Evolutionary conservation across 2,113 vertebrate genomes (phyloP).

Genomic region (Acanthochromis polyacanthus): DNA sequence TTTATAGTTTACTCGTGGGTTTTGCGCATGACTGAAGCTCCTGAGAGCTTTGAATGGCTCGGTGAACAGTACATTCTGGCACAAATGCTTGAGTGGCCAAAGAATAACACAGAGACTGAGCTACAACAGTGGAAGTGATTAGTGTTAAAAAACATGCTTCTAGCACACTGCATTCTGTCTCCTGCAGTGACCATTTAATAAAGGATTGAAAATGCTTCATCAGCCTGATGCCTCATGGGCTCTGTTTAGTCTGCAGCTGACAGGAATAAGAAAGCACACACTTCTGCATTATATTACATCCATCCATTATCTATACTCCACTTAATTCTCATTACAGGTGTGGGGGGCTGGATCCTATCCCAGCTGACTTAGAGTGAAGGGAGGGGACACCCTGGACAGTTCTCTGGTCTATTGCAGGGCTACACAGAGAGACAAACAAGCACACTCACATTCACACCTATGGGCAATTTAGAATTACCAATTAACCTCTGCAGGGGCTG

Average conservation of each 20-base stretch:
- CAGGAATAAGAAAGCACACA: neutral
- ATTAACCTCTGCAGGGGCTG: too few species aligned
- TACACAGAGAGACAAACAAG: too few species aligned
- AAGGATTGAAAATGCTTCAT: neutral
- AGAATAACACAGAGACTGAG: slow-evolving; percentile 30
- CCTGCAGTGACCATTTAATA: neutral
- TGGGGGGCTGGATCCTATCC: too few species aligned
- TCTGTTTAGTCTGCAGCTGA: neutral
- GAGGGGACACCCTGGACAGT: too few species aligned
- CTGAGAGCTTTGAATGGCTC: slow-evolving; percentile 36
- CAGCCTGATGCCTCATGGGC: neutral
- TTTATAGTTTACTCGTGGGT: slow-evolving; percentile 25
- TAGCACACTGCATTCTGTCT: neutral
- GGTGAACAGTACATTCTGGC: slow-evolving; percentile 40
- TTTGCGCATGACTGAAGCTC: slow-evolving; percentile 18
- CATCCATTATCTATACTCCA: too few species aligned
- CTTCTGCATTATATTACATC: neutral
- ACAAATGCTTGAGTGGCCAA: slow-evolving; percentile 34
- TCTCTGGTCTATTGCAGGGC: too few species aligned
- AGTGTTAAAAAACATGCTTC: slow-evolving; percentile 14
- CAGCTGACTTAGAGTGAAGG: too few species aligned
- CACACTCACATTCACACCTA: too few species aligned
- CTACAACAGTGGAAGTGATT: neutral
- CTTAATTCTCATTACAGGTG: too few species aligned
- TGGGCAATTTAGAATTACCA: too few species aligned